phyloP scores from a whole-genome alignment of 2,888 invertebrate species.

The Tricholauxania praeusta region DNA sequence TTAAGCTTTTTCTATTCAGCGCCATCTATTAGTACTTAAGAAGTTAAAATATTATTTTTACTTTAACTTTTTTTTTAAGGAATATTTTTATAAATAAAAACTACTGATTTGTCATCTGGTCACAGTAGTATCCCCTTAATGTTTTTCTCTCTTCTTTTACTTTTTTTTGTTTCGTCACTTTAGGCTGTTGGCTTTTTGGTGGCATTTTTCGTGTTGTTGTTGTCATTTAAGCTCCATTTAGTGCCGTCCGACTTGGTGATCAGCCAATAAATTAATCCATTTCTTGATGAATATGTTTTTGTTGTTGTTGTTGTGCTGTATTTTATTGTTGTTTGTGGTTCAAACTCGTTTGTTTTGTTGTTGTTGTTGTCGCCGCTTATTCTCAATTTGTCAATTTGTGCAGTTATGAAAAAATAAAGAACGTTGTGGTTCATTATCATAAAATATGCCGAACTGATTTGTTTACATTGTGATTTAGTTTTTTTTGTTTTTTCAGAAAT shows the following conservation, averaged over 20 bases:
- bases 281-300: constrained; percentile 10
- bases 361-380: too few relatives aligned
- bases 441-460: constrained; percentile 25
- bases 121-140: not conserved
- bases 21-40: too few relatives aligned
- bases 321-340: too few relatives aligned
- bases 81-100: too few relatives aligned
- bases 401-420: constrained; percentile 10
- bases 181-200: not conserved
- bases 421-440: constrained; percentile 24
- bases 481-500: not conserved
- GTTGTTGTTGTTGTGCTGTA: not conserved
- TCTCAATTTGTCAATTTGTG: constrained; percentile 23
- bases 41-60: too few relatives aligned
- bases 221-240: constrained; percentile 60
- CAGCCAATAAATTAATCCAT: constrained; percentile 37
- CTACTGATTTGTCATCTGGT: too few relatives aligned
- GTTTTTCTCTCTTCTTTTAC: not conserved
- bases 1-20: too few relatives aligned
- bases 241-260: constrained; percentile 42
- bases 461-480: constrained; percentile 1
- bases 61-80: too few relatives aligned
- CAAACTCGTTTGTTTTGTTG: not conserved
- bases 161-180: not conserved
- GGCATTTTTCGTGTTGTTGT: constrained; percentile 38